phyloP scores from a whole-genome alignment of 2,113 vertebrate species.

The Hyaena hyaena region DNA sequence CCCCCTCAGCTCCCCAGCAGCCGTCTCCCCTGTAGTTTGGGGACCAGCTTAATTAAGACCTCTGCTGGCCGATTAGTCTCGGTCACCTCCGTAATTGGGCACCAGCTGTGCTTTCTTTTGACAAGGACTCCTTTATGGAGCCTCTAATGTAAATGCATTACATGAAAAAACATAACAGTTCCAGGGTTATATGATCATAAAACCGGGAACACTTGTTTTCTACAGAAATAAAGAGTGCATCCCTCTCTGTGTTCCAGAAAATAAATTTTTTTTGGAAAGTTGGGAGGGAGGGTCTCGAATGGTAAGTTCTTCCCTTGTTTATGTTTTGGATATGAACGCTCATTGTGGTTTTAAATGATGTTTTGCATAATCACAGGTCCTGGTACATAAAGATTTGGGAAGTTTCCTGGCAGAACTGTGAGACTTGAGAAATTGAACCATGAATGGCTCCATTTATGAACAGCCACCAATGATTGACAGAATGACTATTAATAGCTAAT shows the following conservation, averaged over 20 bases:
- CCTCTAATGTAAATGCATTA: conserved; percentile 46
- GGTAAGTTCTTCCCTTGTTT: conserved; percentile 49
- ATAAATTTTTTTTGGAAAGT: conserved; percentile 31
- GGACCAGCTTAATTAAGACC: conserved; percentile 72
- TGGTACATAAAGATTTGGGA: conserved; percentile 60
- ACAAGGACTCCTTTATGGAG: conserved; percentile 74
- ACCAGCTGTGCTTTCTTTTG: conserved; percentile 80
- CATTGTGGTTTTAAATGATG: conserved; percentile 47
- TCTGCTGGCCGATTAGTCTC: conserved; percentile 54
- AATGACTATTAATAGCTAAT: conserved; percentile 63
- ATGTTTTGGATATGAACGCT: conserved; percentile 31
- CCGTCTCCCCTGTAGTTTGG: conserved; percentile 15
- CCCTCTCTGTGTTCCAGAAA: conserved; percentile 54
- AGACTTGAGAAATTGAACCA: conserved; percentile 64
- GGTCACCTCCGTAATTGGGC: conserved; percentile 78
- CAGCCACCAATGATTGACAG: conserved; percentile 61
- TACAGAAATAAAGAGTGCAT: conserved; percentile 57
- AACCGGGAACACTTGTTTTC: conserved; percentile 56
- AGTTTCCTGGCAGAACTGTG: conserved; percentile 74
- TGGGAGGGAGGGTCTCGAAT: background rate
- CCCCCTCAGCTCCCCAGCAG: background rate
- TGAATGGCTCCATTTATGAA: conserved; percentile 77
- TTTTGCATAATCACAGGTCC: conserved; percentile 75
- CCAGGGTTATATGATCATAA: conserved; percentile 61
- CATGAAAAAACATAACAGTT: conserved; percentile 40